Conservation (phyloP, 2,113 vertebrate species). For the Gulo gulo region DNA sequence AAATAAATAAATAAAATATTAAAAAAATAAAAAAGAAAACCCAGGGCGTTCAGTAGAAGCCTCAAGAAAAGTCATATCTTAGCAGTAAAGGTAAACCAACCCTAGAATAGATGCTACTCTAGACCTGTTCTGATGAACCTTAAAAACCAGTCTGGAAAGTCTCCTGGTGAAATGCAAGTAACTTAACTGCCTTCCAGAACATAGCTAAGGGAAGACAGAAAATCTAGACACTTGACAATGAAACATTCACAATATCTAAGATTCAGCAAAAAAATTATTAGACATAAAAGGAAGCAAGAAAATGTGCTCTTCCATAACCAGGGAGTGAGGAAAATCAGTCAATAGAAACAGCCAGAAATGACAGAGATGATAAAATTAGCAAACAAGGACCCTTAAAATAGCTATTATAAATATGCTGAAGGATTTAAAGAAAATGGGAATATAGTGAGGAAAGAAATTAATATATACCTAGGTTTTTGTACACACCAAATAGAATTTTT, state of each 20-base stretch:
- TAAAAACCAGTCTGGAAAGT: background rate
- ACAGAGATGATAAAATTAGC: background rate
- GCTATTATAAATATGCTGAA: background rate
- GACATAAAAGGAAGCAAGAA: background rate
- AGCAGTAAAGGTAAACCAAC: background rate
- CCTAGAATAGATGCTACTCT: slow-evolving; percentile 21
- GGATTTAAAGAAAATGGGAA: background rate
- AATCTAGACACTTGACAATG: background rate
- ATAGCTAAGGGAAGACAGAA: background rate
- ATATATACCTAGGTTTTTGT: background rate
- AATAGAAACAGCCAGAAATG: slow-evolving; percentile 15
- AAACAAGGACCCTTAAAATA: background rate
- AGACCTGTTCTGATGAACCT: background rate
- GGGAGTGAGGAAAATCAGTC: background rate
- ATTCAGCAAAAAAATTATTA: slow-evolving; percentile 13
- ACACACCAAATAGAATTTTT: background rate
- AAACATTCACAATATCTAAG: background rate
- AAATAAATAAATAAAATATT: background rate
- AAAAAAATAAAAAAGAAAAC: background rate
- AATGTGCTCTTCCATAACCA: background rate
- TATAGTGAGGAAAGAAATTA: background rate
- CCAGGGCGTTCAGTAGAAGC: background rate
- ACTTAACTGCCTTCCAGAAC: background rate
- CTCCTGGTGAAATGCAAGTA: background rate
- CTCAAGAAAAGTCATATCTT: background rate